These are phyloP conservation scores for Grantiella picta DNA, from an alignment of 2,113 vertebrate genomes.

Conservation along the genomic window DNA sequence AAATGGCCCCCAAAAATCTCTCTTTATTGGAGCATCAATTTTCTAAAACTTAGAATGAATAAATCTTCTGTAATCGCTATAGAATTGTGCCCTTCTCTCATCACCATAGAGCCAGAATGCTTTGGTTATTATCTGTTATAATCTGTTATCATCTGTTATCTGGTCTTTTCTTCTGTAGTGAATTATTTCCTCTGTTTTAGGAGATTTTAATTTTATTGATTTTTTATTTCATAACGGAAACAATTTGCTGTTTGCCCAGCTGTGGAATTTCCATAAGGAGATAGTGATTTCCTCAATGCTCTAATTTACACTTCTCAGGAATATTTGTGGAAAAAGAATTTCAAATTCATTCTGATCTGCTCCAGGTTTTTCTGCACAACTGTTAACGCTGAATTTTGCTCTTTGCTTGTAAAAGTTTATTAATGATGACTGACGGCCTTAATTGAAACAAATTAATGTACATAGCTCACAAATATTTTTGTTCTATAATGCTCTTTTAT, in stretches of 20 bases:
- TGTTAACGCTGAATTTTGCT: neutral
- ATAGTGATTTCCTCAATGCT: neutral
- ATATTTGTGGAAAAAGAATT: neutral
- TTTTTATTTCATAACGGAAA: constrained; percentile 15
- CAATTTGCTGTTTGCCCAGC: neutral
- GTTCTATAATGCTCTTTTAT: neutral
- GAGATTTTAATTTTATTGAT: constrained; percentile 9
- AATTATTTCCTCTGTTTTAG: neutral
- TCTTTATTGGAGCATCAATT: neutral
- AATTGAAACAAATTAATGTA: neutral
- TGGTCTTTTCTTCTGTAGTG: neutral
- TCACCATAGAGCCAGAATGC: neutral
- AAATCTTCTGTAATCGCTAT: neutral
- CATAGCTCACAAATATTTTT: neutral
- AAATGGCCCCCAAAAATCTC: neutral
- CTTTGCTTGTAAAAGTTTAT: neutral
- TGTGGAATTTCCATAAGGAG: neutral
- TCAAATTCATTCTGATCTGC: neutral
- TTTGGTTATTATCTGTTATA: neutral
- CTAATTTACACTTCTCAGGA: neutral
- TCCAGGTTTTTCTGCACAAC: neutral
- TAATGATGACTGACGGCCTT: neutral
- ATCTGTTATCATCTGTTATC: neutral
- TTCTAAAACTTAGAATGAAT: neutral
- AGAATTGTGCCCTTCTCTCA: neutral